A percentile compares a stretch with the other conserved stretches of the same genome.
Evolutionary conservation across 2,113 vertebrate genomes (phyloP).

Genomic region (Charina bottae): DNA sequence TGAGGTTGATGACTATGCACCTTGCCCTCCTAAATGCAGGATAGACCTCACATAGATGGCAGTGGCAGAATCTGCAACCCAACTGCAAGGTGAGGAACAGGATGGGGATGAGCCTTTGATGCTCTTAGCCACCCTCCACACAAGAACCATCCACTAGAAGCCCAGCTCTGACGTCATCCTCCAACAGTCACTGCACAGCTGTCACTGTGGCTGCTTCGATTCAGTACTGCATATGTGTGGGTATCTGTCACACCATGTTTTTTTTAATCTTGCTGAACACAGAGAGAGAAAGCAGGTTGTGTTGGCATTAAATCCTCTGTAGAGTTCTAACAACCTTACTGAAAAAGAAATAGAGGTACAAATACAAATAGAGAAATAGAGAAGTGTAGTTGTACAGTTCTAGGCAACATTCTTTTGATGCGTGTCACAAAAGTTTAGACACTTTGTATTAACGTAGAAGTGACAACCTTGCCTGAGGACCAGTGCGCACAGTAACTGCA

Average conservation of each 20-base stretch:
- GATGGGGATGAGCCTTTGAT: background rate
- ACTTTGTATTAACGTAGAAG: background rate
- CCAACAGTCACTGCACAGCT: background rate
- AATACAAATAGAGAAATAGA: background rate
- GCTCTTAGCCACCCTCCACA: background rate
- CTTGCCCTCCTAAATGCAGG: background rate
- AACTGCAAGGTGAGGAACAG: background rate
- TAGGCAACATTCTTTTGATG: background rate
- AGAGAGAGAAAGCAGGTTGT: background rate
- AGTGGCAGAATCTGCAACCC: background rate
- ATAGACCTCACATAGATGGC: background rate
- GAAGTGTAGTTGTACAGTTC: background rate
- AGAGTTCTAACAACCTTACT: background rate
- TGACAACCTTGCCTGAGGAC: background rate
- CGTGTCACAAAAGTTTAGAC: background rate
- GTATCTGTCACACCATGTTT: background rate
- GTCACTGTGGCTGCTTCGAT: background rate
- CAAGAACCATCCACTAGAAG: background rate
- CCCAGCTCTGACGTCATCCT: background rate
- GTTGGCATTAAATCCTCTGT: background rate
- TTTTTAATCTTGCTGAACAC: background rate
- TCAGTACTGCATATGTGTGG: background rate
- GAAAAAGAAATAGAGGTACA: background rate
- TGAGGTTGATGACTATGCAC: background rate
- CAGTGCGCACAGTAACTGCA: background rate